Percentiles rank a stretch among this genome's conserved stretches.
These are phyloP conservation scores for Parnassius mnemosyne DNA, from an alignment of 2,888 invertebrate species.

Conservation along the genomic window DNA sequence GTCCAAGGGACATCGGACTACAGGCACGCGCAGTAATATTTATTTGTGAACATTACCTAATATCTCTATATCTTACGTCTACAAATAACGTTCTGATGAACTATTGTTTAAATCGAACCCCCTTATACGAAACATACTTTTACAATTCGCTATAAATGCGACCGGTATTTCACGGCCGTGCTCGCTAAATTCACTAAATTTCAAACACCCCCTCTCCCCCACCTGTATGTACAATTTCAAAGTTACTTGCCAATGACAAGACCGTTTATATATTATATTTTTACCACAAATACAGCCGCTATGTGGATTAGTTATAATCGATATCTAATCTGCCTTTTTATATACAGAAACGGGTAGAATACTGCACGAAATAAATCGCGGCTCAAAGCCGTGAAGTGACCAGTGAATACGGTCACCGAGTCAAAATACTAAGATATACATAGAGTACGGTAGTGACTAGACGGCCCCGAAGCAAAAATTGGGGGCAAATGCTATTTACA, in stretches of 20 bases:
- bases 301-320: slow-evolving; percentile 17
- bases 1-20: background rate
- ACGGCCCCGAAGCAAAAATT: slow-evolving; percentile 49
- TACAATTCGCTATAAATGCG: slow-evolving; percentile 61
- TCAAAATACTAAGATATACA: slow-evolving; percentile 41
- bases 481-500: slow-evolving; percentile 65
- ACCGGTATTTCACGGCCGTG: slow-evolving; percentile 39
- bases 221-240: slow-evolving; percentile 35
- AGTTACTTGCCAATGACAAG: background rate
- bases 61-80: slow-evolving; percentile 59
- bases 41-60: slow-evolving; percentile 40
- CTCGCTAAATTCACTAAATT: slow-evolving; percentile 61
- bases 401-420: slow-evolving; percentile 31
- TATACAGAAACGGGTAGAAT: slow-evolving; percentile 62
- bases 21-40: slow-evolving; percentile 18
- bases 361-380: slow-evolving; percentile 48
- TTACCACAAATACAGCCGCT: slow-evolving; percentile 19
- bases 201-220: slow-evolving; percentile 41
- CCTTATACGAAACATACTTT: slow-evolving; percentile 45
- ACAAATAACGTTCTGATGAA: slow-evolving; percentile 56
- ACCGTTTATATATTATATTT: background rate
- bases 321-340: slow-evolving; percentile 36
- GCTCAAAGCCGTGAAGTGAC: slow-evolving; percentile 42
- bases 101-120: slow-evolving; percentile 48
- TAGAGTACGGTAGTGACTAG: slow-evolving; percentile 70